Conservation (phyloP, 1,140 invertebrate species). For the Matsumurasca onukii region DNA sequence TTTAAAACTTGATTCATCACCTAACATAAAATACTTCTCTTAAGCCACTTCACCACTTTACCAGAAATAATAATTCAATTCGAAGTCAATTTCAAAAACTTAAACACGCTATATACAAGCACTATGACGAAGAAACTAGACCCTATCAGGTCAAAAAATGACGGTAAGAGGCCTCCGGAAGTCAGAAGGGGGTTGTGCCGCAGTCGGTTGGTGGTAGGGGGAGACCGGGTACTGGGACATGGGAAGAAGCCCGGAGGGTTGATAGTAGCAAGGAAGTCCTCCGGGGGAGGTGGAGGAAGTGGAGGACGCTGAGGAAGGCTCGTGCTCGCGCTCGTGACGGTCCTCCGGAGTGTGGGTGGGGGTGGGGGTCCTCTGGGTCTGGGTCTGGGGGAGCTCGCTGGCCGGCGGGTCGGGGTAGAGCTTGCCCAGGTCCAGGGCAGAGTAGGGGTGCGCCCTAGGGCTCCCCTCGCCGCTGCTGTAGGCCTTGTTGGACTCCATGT, state of each 20-base stretch:
- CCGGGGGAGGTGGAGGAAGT: constrained; percentile 54
- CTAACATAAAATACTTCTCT: too few relatives aligned
- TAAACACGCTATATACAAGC: too few relatives aligned
- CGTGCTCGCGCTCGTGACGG: constrained; percentile 42
- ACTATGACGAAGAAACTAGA: constrained; percentile 6
- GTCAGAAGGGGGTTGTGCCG: constrained; percentile 56
- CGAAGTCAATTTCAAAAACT: too few relatives aligned
- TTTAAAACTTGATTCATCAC: too few relatives aligned
- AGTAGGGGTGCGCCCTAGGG: constrained; percentile 53
- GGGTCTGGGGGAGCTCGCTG: neutral
- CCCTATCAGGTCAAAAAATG: constrained; percentile 75
- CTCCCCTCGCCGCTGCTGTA: constrained; percentile 29
- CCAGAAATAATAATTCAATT: too few relatives aligned
- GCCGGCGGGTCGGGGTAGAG: constrained; percentile 55
- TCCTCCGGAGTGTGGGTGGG: constrained; percentile 27
- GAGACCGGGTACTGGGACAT: constrained; percentile 60
- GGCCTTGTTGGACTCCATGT: constrained; percentile 58
- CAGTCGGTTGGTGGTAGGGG: constrained; percentile 55
- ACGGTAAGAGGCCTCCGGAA: constrained; percentile 78
- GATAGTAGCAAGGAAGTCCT: constrained; percentile 45
- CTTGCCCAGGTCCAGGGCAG: constrained; percentile 64
- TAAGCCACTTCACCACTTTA: too few relatives aligned
- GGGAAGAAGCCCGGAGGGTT: constrained; percentile 49
- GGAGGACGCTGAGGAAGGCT: constrained; percentile 60
- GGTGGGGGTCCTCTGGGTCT: constrained; percentile 29